Conservation (phyloP, 2,888 invertebrate genomes). For the Agrotis ipsilon region DNA sequence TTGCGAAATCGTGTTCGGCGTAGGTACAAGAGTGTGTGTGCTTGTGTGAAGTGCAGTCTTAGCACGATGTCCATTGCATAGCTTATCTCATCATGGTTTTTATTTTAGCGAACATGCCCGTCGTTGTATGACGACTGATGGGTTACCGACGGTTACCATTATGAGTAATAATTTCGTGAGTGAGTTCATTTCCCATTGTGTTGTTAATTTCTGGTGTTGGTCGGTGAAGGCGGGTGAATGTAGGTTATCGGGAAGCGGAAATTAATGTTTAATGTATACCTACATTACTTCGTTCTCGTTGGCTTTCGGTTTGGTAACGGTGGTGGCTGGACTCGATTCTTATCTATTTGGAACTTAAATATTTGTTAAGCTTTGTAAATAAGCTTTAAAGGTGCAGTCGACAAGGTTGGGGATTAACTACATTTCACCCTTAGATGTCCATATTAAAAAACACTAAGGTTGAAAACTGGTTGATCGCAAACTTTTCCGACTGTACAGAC, state of each 20-base stretch:
- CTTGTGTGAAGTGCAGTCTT: slow-evolving; percentile 71
- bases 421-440: neutral
- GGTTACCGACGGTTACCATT: slow-evolving; percentile 70
- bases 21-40: slow-evolving; percentile 70
- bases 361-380: slow-evolving; percentile 68
- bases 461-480: neutral
- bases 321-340: slow-evolving; percentile 66
- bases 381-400: slow-evolving; percentile 55
- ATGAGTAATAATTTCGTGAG: slow-evolving; percentile 81
- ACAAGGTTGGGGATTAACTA: neutral
- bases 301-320: slow-evolving; percentile 61
- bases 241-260: slow-evolving; percentile 60
- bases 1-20: slow-evolving; percentile 69
- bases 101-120: slow-evolving; percentile 82
- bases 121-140: slow-evolving; percentile 78
- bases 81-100: slow-evolving; percentile 82
- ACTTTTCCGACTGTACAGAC: slow-evolving; percentile 1
- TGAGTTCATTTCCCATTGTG: slow-evolving; percentile 89
- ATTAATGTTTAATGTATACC: slow-evolving; percentile 63
- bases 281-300: slow-evolving; percentile 55
- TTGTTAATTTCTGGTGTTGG: slow-evolving; percentile 85
- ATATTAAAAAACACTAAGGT: neutral
- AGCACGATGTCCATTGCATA: slow-evolving; percentile 75
- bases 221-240: slow-evolving; percentile 75
- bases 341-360: slow-evolving; percentile 28